phyloP scores from a whole-genome alignment of 2,113 vertebrate species.

The Myanophis thanlyinensis region DNA sequence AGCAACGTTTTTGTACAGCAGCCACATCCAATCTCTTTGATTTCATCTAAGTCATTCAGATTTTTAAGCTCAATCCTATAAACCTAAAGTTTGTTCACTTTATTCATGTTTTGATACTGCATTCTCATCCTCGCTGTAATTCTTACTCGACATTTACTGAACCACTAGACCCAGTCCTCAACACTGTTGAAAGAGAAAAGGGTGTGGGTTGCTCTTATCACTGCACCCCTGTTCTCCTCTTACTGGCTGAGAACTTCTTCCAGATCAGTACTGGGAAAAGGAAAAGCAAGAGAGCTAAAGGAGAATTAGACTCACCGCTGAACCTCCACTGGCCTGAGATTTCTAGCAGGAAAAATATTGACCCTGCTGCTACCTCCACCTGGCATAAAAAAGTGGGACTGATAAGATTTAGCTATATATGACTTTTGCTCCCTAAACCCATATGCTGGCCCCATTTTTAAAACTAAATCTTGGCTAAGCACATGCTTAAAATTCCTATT shows the following conservation, averaged over 20 bases:
- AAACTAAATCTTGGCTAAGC: background rate
- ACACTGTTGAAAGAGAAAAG: background rate
- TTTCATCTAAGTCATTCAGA: background rate
- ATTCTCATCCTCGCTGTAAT: background rate
- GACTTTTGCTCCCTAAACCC: background rate
- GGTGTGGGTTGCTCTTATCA: background rate
- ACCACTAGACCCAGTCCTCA: background rate
- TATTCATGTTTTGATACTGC: background rate
- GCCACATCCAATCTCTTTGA: background rate
- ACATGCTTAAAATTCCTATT: background rate
- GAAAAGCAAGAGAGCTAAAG: background rate
- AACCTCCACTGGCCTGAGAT: background rate
- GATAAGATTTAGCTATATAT: background rate
- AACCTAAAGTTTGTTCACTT: background rate
- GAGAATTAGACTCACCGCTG: background rate
- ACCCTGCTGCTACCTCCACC: background rate
- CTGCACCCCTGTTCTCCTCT: background rate
- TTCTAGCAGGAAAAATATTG: background rate
- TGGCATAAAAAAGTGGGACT: background rate
- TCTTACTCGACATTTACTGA: background rate
- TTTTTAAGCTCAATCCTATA: background rate
- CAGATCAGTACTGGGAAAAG: background rate
- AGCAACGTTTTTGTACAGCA: background rate
- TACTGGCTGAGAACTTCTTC: background rate
- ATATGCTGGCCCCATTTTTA: background rate